Conservation (phyloP, 2,797 vertebrate genomes). For the Eulemur coronatus region DNA sequence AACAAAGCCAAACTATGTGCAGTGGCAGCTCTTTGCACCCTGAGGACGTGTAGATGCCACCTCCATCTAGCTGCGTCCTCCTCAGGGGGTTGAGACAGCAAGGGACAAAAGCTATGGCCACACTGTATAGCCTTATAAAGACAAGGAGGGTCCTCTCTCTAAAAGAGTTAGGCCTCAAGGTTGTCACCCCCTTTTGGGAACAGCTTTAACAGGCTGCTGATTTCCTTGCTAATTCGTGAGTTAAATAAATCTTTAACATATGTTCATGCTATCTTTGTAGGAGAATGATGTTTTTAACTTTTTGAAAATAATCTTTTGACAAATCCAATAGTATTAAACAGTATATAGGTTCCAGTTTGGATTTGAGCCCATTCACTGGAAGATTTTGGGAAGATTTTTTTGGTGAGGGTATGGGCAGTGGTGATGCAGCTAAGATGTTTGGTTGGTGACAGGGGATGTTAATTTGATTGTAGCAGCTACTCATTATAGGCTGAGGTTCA, state of each 20-base stretch:
- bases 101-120: background rate
- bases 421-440: background rate
- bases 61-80: background rate
- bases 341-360: background rate
- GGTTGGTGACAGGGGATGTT: rapidly evolving
- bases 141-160: background rate
- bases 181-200: background rate
- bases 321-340: background rate
- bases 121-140: background rate
- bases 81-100: background rate
- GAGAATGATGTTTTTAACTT: background rate
- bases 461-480: background rate
- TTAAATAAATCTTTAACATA: background rate
- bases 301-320: background rate
- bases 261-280: background rate
- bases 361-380: background rate
- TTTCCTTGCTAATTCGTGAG: background rate
- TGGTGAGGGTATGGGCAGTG: no score
- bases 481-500: background rate
- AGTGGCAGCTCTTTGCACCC: background rate
- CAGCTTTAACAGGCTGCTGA: background rate
- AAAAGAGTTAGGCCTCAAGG: background rate
- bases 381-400: background rate
- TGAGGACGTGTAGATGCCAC: background rate
- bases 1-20: background rate